Percentiles rank a stretch among this genome's conserved stretches.
These are phyloP conservation scores for Eurytoma californica DNA, from an alignment of 2,888 invertebrate species.

Conservation along the genomic window DNA sequence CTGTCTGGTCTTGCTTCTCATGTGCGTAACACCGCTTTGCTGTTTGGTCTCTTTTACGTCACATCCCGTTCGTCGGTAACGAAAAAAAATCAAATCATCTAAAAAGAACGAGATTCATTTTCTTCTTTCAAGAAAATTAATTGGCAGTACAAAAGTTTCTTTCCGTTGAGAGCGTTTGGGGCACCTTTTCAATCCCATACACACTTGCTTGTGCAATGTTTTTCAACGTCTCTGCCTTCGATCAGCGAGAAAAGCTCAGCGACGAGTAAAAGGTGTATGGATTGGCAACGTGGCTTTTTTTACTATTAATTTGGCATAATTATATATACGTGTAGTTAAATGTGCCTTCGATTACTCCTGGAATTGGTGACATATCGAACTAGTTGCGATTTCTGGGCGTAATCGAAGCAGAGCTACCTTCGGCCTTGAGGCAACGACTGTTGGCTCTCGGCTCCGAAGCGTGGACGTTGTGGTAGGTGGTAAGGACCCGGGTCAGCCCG, in stretches of 20 bases:
- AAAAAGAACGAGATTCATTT: not conserved
- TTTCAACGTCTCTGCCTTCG: constrained; percentile 19
- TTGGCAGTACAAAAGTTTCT: constrained; percentile 37
- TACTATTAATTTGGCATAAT: constrained; percentile 37
- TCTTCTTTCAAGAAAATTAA: not conserved
- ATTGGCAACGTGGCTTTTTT: constrained; percentile 53
- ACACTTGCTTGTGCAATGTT: constrained; percentile 24
- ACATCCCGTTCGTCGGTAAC: constrained; percentile 17
- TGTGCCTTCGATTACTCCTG: constrained; percentile 4
- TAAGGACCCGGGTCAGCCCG: not conserved
- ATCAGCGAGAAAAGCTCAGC: constrained; percentile 7
- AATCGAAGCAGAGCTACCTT: not conserved
- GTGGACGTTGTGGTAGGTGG: not conserved
- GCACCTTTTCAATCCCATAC: constrained; percentile 49
- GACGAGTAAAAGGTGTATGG: constrained; percentile 51
- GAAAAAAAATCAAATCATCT: not conserved
- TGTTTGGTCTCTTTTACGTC: constrained; percentile 12
- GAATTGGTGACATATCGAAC: no score
- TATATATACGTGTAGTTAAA: constrained; percentile 40
- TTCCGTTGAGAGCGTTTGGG: constrained; percentile 51
- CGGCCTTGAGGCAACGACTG: not conserved
- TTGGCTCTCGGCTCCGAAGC: not conserved
- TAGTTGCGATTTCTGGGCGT: not conserved
- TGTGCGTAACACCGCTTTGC: constrained; percentile 21
- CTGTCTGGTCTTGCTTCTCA: constrained; percentile 19